A percentile compares a stretch with the other conserved stretches of the same genome.
These are phyloP conservation scores for Pseudochirops cupreus DNA, from an alignment of 2,797 vertebrate species.

Conservation along the genomic window DNA sequence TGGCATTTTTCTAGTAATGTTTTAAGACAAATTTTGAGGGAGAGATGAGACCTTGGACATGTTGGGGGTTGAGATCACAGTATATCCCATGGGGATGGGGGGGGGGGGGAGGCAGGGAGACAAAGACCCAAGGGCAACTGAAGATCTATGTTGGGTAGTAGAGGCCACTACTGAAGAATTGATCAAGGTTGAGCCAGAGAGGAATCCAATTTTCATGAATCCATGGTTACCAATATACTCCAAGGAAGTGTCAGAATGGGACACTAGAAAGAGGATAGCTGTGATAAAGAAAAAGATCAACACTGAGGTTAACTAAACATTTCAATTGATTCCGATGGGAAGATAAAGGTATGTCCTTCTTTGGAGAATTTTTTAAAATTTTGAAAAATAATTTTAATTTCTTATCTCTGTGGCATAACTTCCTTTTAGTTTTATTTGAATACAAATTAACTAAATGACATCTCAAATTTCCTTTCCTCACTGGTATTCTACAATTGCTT, in stretches of 20 bases:
- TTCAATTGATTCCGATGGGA: background rate
- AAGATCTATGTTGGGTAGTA: background rate
- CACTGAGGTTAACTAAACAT: background rate
- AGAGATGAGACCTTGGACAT: background rate
- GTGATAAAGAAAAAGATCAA: slow-evolving; percentile 19
- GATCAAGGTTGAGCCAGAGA: background rate
- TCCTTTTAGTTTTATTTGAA: background rate
- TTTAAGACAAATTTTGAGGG: background rate
- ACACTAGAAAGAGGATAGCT: background rate
- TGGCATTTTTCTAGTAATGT: background rate
- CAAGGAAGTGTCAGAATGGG: background rate
- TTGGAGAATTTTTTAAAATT: background rate
- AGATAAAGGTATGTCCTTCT: slow-evolving; percentile 28
- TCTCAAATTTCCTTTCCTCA: background rate
- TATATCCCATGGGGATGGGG: background rate
- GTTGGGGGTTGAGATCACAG: background rate
- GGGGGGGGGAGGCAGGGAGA: background rate
- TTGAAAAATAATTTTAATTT: background rate
- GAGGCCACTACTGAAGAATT: background rate
- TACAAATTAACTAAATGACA: background rate
- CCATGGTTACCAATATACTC: background rate
- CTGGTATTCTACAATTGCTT: background rate
- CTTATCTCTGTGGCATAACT: background rate
- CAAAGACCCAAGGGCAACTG: background rate
- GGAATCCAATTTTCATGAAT: background rate